Conservation (phyloP, 2,113 vertebrate genomes). For the Festucalex cinctus region DNA sequence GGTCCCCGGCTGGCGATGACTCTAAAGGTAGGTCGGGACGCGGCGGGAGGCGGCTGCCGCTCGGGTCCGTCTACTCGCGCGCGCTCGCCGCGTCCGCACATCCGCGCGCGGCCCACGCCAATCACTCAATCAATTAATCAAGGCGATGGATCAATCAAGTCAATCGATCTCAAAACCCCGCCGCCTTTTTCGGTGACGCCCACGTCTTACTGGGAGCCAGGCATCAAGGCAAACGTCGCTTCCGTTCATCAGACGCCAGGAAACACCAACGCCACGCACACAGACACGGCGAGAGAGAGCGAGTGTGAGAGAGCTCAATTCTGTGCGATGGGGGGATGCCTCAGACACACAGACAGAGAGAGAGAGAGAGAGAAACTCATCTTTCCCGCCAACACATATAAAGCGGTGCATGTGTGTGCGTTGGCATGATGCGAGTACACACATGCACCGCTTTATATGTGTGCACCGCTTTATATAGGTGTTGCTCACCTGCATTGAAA, state of each 20-base stretch:
- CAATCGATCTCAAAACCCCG: background rate
- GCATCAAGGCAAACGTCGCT: background rate
- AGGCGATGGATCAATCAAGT: background rate
- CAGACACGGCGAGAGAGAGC: background rate
- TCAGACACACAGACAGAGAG: background rate
- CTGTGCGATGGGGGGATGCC: too few relatives aligned
- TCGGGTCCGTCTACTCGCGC: background rate
- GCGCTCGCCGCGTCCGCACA: background rate
- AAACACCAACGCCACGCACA: background rate
- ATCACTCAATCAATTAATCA: background rate
- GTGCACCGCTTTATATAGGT: too few relatives aligned
- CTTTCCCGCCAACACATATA: background rate
- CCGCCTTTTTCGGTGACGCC: background rate
- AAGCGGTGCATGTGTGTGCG: too few relatives aligned
- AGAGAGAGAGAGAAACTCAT: background rate
- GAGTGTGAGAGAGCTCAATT: background rate
- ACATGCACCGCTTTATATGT: too few relatives aligned
- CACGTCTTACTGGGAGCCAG: background rate
- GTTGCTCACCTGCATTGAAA: too few relatives aligned
- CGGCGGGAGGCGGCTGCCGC: background rate
- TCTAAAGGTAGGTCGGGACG: background rate
- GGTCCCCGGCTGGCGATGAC: background rate
- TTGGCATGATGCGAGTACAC: too few relatives aligned
- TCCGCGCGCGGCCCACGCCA: background rate
- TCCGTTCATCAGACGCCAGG: background rate